Percentiles rank a stretch among this genome's conserved stretches.
phyloP scores from a whole-genome alignment of 2,888 invertebrate genomes.

The Oxyscelio sp. region DNA sequence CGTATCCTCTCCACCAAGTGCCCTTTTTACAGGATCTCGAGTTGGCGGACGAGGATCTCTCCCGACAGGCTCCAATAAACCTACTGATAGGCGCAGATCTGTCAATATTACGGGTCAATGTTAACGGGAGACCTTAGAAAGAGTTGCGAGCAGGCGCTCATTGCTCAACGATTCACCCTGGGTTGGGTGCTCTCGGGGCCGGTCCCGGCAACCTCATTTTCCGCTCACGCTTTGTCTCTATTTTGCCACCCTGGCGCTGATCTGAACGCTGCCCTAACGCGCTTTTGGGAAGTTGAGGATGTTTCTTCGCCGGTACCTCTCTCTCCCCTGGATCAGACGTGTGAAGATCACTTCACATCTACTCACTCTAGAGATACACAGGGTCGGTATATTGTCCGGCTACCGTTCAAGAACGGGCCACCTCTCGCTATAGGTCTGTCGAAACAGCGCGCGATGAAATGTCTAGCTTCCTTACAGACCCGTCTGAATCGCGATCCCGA shows the following conservation, averaged over 20 bases:
- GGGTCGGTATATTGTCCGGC: too few relatives aligned
- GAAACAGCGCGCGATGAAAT: neutral
- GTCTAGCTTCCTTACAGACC: too few relatives aligned
- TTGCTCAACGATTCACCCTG: constrained; percentile 4
- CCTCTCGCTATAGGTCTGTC: neutral
- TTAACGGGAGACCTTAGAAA: neutral
- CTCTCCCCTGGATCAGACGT: too few relatives aligned
- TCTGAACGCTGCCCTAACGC: neutral
- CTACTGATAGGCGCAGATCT: constrained; percentile 8
- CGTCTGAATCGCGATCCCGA: neutral
- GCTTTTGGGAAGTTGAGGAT: constrained; percentile 62
- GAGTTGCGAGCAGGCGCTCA: neutral
- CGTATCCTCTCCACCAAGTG: neutral
- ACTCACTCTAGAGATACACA: too few relatives aligned
- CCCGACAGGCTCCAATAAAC: neutral
- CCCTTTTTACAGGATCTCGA: neutral
- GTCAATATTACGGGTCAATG: neutral
- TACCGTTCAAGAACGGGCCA: too few relatives aligned
- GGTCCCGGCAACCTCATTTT: neutral
- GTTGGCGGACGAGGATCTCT: neutral
- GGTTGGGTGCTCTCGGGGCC: constrained; percentile 25
- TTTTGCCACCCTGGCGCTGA: neutral
- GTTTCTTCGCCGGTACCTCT: too few relatives aligned
- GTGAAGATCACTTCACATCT: too few relatives aligned
- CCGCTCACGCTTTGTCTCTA: neutral